Percentiles rank a stretch among this genome's conserved stretches.
phyloP scores from a whole-genome alignment of 53 echinoderm and acorn worm genomes.

The Actinopyga echinites region DNA sequence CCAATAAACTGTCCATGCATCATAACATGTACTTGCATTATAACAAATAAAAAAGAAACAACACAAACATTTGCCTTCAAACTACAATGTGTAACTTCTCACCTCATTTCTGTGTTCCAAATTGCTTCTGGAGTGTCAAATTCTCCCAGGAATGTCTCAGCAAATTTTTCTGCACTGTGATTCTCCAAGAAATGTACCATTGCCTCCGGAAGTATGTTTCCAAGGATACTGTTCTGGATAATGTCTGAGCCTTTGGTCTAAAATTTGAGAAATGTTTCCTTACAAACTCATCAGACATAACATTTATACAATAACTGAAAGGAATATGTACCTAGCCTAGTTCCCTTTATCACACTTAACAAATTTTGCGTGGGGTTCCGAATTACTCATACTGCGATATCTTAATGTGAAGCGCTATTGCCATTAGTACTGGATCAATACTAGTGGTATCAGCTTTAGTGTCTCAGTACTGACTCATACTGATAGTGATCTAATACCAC shows the following conservation, averaged over 20 bases:
- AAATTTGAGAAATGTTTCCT: neutral
- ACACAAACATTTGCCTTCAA: neutral
- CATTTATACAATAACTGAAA: no score
- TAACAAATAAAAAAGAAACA: neutral
- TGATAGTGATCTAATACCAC: no score
- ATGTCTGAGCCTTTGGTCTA: conserved; percentile 91
- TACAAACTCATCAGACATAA: no score
- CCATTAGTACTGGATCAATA: no score
- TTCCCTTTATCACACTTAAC: no score
- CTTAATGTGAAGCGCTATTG: no score
- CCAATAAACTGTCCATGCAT: neutral
- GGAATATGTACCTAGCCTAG: no score
- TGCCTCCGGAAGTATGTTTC: conserved; percentile 92
- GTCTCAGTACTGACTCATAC: no score
- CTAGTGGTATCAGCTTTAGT: no score
- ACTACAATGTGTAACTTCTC: neutral
- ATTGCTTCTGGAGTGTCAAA: conserved; percentile 99
- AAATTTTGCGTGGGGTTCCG: no score
- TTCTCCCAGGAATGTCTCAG: conserved; percentile 96
- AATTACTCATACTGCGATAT: no score
- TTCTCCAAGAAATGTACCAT: conserved; percentile 99
- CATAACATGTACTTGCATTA: neutral
- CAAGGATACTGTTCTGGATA: conserved; percentile 94
- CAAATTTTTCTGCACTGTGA: conserved; percentile 98
- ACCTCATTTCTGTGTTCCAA: conserved; percentile 97